Evolutionary conservation across 2,888 invertebrate species (phyloP), one percentile per base, ranked within the genome.

Genomic region (Sipha maydis): DNA sequence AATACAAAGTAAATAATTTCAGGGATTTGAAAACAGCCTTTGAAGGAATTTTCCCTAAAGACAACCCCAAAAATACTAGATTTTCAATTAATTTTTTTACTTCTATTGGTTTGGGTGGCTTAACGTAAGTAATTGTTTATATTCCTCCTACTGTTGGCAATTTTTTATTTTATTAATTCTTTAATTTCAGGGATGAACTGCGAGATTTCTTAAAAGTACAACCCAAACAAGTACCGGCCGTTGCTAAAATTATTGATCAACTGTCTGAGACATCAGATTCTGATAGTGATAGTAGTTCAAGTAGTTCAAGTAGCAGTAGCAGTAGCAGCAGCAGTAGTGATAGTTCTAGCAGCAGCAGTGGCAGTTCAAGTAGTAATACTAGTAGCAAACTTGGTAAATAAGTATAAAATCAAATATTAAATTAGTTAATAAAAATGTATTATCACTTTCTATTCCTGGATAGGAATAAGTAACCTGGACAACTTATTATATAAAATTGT

Each of bases 41-140:
- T 92, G 94, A 95, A 67, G 99, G 99, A 0, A 92, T 99, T 8
- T 97, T 99, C 92, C 99, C 99, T 0, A 94, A 97, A 89, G 98
- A 99, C 91, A 97, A 98, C 93, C 99, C 99, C 0, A 95, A 97
- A 91, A 98, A 99, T 92, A 98, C 99, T 0, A 93, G 99, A 91
- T 99, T 99, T 93, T 96, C 99, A 0, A 99, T 99, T 83, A 99
- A 99, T 92, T 99, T 98, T 93, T 99, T 99, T 92, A 98, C 98
- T 0, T 97, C 98, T 0, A 98, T 98, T 91, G 98, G 99, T 90
- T 94, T 99, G 86, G 99, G 99, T 89, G 99, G 98, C 0, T 93
- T 99, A 2, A 99, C 99, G 93, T 94, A 92, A 93, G 94, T 92
- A 41, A 75, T 84, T 3, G 61, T 75, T 31, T 8, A 38, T 56